Evolutionary conservation across 1,140 invertebrate genomes (phyloP).

Genomic region (Caenorhabditis latens): DNA sequence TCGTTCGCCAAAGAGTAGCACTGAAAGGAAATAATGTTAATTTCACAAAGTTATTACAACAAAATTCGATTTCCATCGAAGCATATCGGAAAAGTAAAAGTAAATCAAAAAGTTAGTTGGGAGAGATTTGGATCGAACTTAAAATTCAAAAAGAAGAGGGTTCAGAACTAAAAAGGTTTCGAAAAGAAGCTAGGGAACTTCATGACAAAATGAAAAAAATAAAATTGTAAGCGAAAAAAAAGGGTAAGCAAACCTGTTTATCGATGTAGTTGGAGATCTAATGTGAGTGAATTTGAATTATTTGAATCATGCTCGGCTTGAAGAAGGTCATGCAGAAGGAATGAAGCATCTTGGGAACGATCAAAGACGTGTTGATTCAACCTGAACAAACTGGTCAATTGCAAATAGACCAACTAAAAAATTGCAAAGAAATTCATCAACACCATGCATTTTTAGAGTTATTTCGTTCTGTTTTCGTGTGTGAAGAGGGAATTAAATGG

Average conservation of each 20-base stretch:
- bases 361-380: conserved; percentile 53
- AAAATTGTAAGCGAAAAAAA: not conserved
- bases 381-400: conserved; percentile 53
- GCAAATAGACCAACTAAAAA: conserved; percentile 43
- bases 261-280: conserved; percentile 32
- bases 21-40: conserved; percentile 8
- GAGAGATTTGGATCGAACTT: not conserved
- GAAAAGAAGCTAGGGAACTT: conserved; percentile 28
- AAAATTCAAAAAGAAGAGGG: not conserved
- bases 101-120: conserved; percentile 49
- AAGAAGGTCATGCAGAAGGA: conserved; percentile 9
- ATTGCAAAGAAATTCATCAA: not conserved
- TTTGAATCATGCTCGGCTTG: conserved; percentile 46
- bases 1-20: conserved; percentile 53
- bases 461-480: not conserved
- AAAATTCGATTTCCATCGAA: not conserved
- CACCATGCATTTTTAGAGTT: not conserved
- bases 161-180: conserved; percentile 1
- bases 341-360: not conserved
- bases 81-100: conserved; percentile 5
- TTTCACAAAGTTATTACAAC: not conserved
- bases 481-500: not conserved
- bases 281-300: conserved; percentile 28
- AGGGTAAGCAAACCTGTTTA: conserved; percentile 43
- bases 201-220: conserved; percentile 41